A percentile compares a stretch with the other conserved stretches of the same genome.
Evolutionary conservation across 2,888 invertebrate genomes (phyloP).

Genomic region (Auanema freiburgensis): DNA sequence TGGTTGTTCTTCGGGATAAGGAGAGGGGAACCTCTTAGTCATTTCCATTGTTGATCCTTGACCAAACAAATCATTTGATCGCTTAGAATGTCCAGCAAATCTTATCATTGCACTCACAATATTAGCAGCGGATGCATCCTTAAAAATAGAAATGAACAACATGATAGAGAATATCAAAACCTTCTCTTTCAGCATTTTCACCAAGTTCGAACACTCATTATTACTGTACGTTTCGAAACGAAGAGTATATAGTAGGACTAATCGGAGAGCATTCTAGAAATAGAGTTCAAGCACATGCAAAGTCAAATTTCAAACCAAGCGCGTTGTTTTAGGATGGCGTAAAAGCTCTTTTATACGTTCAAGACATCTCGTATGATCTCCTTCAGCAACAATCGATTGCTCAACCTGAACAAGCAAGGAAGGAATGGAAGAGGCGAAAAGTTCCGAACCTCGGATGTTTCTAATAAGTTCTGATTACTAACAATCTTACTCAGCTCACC

Average conservation of each 20-base stretch:
- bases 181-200: constrained; percentile 73
- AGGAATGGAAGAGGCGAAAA: constrained; percentile 1
- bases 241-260: constrained; percentile 89
- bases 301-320: constrained; percentile 25
- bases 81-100: constrained; percentile 77
- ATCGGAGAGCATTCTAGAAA: constrained; percentile 75
- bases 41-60: constrained; percentile 83
- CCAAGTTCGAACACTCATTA: constrained; percentile 78
- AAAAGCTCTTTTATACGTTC: constrained; percentile 80
- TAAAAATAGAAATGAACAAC: neutral
- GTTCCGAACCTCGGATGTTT: constrained; percentile 34
- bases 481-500: constrained; percentile 89
- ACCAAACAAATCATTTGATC: constrained; percentile 81
- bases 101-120: constrained; percentile 44
- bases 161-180: neutral
- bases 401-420: constrained; percentile 70
- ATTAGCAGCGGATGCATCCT: constrained; percentile 21
- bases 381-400: constrained; percentile 81
- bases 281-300: neutral
- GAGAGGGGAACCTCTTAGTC: constrained; percentile 77
- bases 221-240: constrained; percentile 89
- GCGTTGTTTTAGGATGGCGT: constrained; percentile 72
- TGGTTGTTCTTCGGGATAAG: constrained; percentile 6
- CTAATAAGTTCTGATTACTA: constrained; percentile 77
- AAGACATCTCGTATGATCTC: constrained; percentile 69